These are phyloP conservation scores for Acleris holmiana DNA, from an alignment of 2,888 invertebrate species.

Conservation along the genomic window DNA sequence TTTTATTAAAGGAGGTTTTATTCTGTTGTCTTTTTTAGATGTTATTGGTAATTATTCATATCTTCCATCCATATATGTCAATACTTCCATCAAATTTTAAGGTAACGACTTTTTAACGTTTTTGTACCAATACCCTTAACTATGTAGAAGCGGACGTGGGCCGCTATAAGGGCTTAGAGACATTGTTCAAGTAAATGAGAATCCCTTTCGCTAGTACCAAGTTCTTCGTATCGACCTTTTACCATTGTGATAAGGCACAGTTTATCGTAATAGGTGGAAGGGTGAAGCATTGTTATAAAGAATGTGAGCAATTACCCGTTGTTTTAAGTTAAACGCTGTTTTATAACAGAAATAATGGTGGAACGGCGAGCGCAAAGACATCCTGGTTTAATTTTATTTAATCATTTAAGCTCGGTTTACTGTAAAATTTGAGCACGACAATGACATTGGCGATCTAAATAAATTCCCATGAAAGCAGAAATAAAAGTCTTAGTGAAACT, in stretches of 20 bases:
- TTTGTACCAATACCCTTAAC: not conserved
- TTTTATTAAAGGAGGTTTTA: no score
- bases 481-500: no score
- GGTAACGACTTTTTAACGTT: not conserved
- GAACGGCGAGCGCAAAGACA: not conserved
- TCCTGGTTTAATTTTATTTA: not conserved
- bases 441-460: no score
- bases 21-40: no score
- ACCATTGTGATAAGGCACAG: constrained; percentile 3
- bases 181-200: constrained; percentile 22
- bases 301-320: constrained; percentile 3
- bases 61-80: not conserved
- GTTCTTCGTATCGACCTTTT: not conserved
- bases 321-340: not conserved
- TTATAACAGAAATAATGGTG: not conserved
- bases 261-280: not conserved
- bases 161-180: constrained; percentile 2
- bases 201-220: not conserved
- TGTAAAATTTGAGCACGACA: no score
- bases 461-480: no score
- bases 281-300: not conserved
- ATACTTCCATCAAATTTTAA: not conserved
- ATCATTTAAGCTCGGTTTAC: no score
- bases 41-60: no score
- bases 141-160: constrained; percentile 3